A percentile compares a stretch with the other conserved stretches of the same genome.
Conservation (phyloP, 2,797 vertebrate genomes). For the Parauchenoglanis ngamensis region DNA sequence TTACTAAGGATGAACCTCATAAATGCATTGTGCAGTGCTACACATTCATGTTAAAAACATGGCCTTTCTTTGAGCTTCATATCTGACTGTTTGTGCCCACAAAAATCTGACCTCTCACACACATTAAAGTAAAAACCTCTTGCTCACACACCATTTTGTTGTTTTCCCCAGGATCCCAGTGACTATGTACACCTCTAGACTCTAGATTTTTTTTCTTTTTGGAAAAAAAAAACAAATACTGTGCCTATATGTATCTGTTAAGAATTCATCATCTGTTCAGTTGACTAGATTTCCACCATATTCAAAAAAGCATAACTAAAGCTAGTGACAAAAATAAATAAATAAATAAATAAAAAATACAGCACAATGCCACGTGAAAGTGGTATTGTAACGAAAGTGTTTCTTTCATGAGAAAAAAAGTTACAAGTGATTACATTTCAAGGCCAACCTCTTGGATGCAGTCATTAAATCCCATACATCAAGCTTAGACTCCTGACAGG, state of each 20-base stretch:
- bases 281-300: not conserved
- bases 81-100: not conserved
- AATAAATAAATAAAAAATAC: not conserved
- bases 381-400: not conserved
- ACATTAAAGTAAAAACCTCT: not conserved
- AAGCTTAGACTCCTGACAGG: constrained; percentile 18
- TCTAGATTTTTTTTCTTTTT: not conserved
- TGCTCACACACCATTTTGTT: not conserved
- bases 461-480: constrained; percentile 10
- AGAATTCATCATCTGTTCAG: no score
- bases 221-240: no score
- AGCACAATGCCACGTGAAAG: not conserved
- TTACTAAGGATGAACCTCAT: not conserved
- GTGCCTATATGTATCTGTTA: no score
- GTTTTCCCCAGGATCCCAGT: not conserved
- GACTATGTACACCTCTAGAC: not conserved
- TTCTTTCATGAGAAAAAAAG: not conserved
- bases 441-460: not conserved
- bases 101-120: not conserved
- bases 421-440: not conserved
- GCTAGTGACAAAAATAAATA: not conserved
- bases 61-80: not conserved
- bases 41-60: not conserved
- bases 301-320: not conserved
- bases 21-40: not conserved